Evolutionary conservation across 1,140 invertebrate species (phyloP).

Genomic region (Drosophila tsacasi): DNA sequence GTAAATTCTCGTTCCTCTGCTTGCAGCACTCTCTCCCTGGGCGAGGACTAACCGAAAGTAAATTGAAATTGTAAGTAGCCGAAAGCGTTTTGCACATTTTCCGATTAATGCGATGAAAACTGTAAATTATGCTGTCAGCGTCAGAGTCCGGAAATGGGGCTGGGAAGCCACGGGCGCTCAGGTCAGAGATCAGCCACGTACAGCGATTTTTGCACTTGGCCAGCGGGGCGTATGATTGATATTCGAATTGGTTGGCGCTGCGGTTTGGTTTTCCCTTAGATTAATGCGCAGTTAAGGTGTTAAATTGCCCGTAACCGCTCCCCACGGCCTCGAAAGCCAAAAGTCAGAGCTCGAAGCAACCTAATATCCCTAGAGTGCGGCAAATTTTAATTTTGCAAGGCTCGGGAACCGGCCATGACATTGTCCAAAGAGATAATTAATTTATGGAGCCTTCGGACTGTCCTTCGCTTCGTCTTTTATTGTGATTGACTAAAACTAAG

Average conservation of each 20-base stretch:
- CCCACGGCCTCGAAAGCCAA: neutral
- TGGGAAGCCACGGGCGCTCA: slow-evolving; percentile 5
- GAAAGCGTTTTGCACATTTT: slow-evolving; percentile 47
- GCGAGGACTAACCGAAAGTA: slow-evolving; percentile 39
- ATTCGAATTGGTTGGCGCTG: slow-evolving; percentile 34
- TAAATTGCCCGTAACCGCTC: slow-evolving; percentile 54
- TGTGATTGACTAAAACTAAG: neutral
- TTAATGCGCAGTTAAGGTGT: slow-evolving; percentile 44
- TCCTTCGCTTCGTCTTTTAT: neutral
- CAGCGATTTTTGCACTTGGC: slow-evolving; percentile 33
- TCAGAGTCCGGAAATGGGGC: slow-evolving; percentile 18
- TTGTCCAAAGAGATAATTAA: slow-evolving; percentile 48
- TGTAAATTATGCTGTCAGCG: slow-evolving; percentile 70
- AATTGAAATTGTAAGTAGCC: slow-evolving; percentile 61
- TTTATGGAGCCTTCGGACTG: slow-evolving; percentile 2
- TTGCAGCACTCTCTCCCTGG: slow-evolving; percentile 33
- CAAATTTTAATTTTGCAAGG: slow-evolving; percentile 1
- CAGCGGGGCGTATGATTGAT: slow-evolving; percentile 77
- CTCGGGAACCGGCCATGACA: neutral
- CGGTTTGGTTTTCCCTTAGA: slow-evolving; percentile 17
- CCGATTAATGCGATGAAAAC: slow-evolving; percentile 55
- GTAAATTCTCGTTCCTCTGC: slow-evolving; percentile 25
- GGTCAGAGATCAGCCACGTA: slow-evolving; percentile 46
- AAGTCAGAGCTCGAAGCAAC: neutral
- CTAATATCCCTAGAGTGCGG: slow-evolving; percentile 8